Percentiles rank a stretch among this genome's conserved stretches.
Evolutionary conservation across 2,888 invertebrate genomes (phyloP).

Genomic region (Tipula vernalis): DNA sequence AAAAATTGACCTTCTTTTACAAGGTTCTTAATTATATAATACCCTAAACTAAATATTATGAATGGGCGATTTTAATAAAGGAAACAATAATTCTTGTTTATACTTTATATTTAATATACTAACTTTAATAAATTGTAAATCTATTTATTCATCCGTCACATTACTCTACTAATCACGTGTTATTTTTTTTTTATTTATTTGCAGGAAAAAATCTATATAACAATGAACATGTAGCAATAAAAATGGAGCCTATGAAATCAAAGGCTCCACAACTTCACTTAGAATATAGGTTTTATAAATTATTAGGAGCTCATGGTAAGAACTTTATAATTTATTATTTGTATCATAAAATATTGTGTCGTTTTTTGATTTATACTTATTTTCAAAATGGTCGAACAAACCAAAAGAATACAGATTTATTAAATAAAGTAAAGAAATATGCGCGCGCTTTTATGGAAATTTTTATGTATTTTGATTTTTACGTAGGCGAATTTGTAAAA

Average conservation of each 20-base stretch:
- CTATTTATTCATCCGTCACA: background rate
- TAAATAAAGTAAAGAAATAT: background rate
- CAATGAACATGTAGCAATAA: constrained; percentile 99
- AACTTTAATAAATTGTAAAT: too few species aligned
- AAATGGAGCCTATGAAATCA: constrained; percentile 99
- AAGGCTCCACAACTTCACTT: constrained; percentile 99
- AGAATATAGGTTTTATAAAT: constrained; percentile 99
- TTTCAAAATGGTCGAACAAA: background rate
- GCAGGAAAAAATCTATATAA: constrained; percentile 99
- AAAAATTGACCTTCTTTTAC: too few species aligned
- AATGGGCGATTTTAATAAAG: background rate
- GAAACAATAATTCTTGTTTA: constrained; percentile 9
- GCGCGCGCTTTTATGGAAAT: background rate
- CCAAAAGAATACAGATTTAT: background rate
- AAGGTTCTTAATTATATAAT: background rate
- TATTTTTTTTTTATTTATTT: constrained; percentile 36
- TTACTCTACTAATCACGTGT: background rate
- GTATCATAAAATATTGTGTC: background rate
- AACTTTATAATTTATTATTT: constrained; percentile 14
- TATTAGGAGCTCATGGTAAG: constrained; percentile 95
- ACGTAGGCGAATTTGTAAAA: background rate
- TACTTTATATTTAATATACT: too few species aligned
- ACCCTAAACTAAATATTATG: background rate
- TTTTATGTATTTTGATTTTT: background rate
- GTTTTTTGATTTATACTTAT: background rate